Base-by-base conservation (phyloP, 2,888 invertebrate species). In the Synergus gifuensis region DNA sequence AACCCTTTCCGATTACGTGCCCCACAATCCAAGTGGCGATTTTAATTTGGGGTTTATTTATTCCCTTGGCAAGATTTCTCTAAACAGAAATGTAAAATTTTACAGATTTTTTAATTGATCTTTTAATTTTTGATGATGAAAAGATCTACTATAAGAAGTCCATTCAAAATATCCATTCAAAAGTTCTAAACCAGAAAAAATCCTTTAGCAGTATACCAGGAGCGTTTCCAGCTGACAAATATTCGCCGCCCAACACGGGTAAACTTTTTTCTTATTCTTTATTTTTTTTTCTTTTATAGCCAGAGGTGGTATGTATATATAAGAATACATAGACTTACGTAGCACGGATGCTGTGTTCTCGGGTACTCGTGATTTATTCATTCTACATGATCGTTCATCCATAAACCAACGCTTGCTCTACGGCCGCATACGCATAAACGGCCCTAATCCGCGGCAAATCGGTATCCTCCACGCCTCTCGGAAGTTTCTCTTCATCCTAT, bases 361-460 rank as follows among this genome's bases (percentile, higher is more conserved):
- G 76, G 81, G 81, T 79, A 84, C 81, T 85, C 81, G 69, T 85
- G 85, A 85, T 85, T 85, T 85, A 85, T 85, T 85, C 84, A 85
- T 85, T 85, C 82, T 84, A 84, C 85, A 85, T 83, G 84, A 81
- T 81, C 85, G 84, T 85, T 85, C 84, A 85, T 85, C 84, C 85
- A 85, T 85, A 85, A 85, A 84, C 81, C 84, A 85, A 80, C 83
- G 49, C 69, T 69, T 46, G 46, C 46, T 78, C 77, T 76, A 78
- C 81, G 49, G 79, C 81, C 83, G 83, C 79, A 78, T 76, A 81
- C 82, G 84, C 79, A 83, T 83, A 84, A 84, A 84, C 83, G 84
- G 81, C 79, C 79, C 82, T 84, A 85, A 84, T 85, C 85, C 84
- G 84, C 83, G 83, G 84, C 82, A 85, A 85, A 85, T 85, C 85